These are phyloP conservation scores for Barnardius zonarius DNA, from an alignment of 2,113 vertebrate genomes.

Conservation along the genomic window DNA sequence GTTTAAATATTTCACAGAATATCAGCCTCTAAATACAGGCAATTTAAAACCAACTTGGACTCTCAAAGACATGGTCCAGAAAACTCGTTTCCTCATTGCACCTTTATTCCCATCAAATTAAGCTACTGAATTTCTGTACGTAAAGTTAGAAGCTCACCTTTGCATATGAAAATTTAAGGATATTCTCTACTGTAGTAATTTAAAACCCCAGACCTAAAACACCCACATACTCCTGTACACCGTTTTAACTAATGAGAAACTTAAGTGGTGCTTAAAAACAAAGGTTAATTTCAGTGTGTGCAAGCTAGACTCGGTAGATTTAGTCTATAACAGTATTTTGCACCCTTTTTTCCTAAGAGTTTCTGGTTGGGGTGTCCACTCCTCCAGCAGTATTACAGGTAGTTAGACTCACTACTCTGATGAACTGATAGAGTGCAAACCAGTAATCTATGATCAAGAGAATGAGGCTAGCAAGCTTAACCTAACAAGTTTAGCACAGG, in stretches of 20 bases:
- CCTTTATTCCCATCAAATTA: neutral
- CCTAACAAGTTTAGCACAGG: neutral
- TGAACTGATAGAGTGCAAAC: neutral
- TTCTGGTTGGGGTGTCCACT: neutral
- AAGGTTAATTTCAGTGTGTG: neutral
- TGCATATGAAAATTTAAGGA: neutral
- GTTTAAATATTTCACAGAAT: neutral
- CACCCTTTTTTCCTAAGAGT: neutral
- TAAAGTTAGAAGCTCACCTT: neutral
- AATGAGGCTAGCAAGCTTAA: neutral
- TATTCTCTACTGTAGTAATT: neutral
- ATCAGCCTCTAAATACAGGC: neutral
- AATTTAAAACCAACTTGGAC: neutral
- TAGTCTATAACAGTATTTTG: neutral
- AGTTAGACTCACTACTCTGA: neutral
- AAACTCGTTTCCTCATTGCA: neutral
- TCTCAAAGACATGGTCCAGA: neutral
- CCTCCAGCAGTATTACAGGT: neutral
- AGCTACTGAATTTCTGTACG: neutral
- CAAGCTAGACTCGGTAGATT: neutral
- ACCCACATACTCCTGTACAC: neutral
- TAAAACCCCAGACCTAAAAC: neutral
- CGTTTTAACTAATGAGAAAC: neutral
- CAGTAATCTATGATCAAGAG: neutral
- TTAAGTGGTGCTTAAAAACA: neutral